These are phyloP conservation scores for Sisyra nigra DNA, from an alignment of 2,888 invertebrate genomes.

Conservation along the genomic window DNA sequence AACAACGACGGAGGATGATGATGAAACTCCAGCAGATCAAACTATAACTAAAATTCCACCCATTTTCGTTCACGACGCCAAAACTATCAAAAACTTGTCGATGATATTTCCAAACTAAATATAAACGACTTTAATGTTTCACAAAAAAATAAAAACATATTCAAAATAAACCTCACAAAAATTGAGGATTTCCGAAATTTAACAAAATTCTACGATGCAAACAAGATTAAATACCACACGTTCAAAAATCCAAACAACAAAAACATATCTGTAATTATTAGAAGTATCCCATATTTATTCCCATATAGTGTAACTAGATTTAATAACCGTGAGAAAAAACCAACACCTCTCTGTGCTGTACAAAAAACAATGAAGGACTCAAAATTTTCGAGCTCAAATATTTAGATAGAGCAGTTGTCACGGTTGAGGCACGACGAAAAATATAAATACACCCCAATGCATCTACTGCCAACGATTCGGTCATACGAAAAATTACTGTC, in stretches of 20 bases:
- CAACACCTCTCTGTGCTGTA: background rate
- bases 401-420: conserved; percentile 10
- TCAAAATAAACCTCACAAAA: background rate
- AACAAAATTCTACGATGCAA: background rate
- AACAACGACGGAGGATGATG: too few relatives aligned
- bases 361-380: conserved; percentile 11
- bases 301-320: background rate
- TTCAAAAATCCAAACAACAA: background rate
- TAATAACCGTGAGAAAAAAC: background rate
- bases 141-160: background rate
- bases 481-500: conserved; percentile 13
- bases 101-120: background rate
- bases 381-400: conserved; percentile 6
- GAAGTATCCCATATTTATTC: background rate
- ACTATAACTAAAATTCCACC: conserved; percentile 1
- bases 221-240: background rate
- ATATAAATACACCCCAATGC: conserved; percentile 12
- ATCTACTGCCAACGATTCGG: conserved; percentile 11
- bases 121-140: background rate
- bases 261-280: background rate
- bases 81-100: background rate
- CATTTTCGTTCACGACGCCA: background rate
- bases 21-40: too few relatives aligned
- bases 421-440: conserved; percentile 11
- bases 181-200: background rate